phyloP scores from a whole-genome alignment of 2,888 invertebrate species.

The Balanococcus diminutus region DNA sequence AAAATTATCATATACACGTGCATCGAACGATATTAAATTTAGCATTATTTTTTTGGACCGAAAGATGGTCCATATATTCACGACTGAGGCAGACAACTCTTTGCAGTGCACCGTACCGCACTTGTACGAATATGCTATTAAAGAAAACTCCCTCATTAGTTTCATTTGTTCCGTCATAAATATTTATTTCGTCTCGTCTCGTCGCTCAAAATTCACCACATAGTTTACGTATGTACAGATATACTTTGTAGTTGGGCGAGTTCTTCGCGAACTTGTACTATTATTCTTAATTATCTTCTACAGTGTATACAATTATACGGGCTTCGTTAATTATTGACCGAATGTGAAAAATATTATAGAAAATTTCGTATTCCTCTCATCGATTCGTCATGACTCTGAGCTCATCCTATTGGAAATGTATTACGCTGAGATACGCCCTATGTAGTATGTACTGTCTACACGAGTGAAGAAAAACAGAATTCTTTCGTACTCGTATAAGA shows the following conservation, averaged over 20 bases:
- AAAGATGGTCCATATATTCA: too few species aligned
- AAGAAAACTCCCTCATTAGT: constrained; percentile 3
- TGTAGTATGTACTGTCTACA: too few species aligned
- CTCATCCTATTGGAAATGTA: background rate
- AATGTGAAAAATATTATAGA: background rate
- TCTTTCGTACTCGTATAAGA: too few species aligned
- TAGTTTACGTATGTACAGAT: background rate
- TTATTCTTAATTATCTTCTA: background rate
- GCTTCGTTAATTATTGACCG: background rate
- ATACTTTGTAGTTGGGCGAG: background rate
- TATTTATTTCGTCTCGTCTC: constrained; percentile 1
- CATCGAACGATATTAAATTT: background rate
- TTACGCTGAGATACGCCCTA: background rate
- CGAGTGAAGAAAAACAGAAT: too few species aligned
- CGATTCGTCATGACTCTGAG: background rate
- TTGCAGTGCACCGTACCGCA: background rate
- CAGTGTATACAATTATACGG: background rate
- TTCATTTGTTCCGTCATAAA: constrained; percentile 2
- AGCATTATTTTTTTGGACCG: background rate
- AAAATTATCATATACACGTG: background rate
- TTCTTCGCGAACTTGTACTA: constrained; percentile 23
- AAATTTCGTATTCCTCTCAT: background rate
- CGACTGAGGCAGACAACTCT: too few species aligned
- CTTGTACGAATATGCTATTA: background rate
- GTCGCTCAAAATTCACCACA: background rate